Evolutionary conservation across 2,888 invertebrate species (phyloP), one percentile per base, ranked within the genome.

Genomic region (Sarcophaga variegata): DNA sequence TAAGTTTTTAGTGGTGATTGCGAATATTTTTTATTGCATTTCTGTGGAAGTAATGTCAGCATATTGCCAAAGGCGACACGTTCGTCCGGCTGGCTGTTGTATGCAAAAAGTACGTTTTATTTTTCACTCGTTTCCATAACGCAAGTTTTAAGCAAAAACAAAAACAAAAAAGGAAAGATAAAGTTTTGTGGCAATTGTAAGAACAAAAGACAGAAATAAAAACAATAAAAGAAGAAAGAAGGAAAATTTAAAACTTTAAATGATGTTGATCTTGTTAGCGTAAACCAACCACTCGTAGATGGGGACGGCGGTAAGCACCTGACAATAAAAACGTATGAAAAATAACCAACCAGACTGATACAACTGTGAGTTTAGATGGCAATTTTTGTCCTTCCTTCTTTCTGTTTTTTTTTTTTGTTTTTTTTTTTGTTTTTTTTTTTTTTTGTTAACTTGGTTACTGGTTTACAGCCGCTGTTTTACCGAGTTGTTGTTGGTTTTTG

Each of bases 1-100:
- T 17, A 49, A 69, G 25, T 63, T 75, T 80, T 69, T 74, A 60
- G 64, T 66, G 80, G 64, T n/a, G 49, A 75, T 66, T 80, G 54
- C 70, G 66, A 64, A 69, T 66, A 47, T 20, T 59, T 67, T 77
- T 67, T 81, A 74, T 47, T 25, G 54, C 59, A 82, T 81, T 89
- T 88, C 82, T 89, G 84, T 87, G 80, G 85, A 88, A 89, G 83
- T 88, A 72, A 69, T 66, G 79, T 83, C 78, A 67, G 66, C 60
- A 70, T 70, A 81, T 69, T 86, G 88, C 88, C 81, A 74, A 70
- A 82, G 88, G 89, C 89, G 89, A 88, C 88, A 88, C 88, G 89
- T 89, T 88, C 88, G 84, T 88, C 86, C 88, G 37, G 87, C 87
- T 88, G 37, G 87, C 87, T 88, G 88, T 74, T 83, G 37, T 74